phyloP scores from a whole-genome alignment of 2,113 vertebrate genomes.

The Diglossa brunneiventris region DNA sequence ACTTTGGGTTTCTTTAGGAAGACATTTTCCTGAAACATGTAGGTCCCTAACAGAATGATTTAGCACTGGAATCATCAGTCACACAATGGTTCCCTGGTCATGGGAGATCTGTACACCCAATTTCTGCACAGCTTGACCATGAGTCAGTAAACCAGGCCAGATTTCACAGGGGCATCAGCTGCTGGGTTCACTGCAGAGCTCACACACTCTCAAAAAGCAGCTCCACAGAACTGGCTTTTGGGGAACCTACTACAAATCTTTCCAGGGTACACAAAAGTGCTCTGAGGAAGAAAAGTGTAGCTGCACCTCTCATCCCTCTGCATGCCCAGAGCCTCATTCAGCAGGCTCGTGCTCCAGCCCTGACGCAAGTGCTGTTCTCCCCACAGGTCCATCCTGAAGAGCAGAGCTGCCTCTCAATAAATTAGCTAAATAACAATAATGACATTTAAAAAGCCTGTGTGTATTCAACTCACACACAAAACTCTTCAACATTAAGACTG shows the following conservation, averaged over 20 bases:
- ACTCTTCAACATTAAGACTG: not conserved
- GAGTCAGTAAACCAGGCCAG: not conserved
- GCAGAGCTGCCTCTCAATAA: not conserved
- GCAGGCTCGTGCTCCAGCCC: not conserved
- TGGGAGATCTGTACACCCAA: not conserved
- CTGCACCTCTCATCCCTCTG: not conserved
- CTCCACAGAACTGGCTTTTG: not conserved
- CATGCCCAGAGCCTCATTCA: not conserved
- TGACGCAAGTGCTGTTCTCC: not conserved
- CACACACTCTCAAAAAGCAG: not conserved
- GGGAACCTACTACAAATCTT: not conserved
- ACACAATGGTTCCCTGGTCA: not conserved
- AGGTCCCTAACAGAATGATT: not conserved
- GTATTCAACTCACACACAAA: not conserved
- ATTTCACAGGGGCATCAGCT: not conserved
- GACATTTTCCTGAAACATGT: not conserved
- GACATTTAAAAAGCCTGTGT: not conserved
- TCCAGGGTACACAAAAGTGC: not conserved
- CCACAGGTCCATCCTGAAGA: not conserved
- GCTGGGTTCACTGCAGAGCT: not conserved
- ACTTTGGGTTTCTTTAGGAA: not conserved
- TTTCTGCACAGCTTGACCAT: not conserved
- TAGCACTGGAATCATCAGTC: not conserved
- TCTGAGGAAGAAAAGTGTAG: not conserved
- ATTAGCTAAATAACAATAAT: not conserved